Percentiles rank a stretch among this genome's conserved stretches.
Conservation (phyloP, 1,140 invertebrate genomes). For the Microplitis demolitor region DNA sequence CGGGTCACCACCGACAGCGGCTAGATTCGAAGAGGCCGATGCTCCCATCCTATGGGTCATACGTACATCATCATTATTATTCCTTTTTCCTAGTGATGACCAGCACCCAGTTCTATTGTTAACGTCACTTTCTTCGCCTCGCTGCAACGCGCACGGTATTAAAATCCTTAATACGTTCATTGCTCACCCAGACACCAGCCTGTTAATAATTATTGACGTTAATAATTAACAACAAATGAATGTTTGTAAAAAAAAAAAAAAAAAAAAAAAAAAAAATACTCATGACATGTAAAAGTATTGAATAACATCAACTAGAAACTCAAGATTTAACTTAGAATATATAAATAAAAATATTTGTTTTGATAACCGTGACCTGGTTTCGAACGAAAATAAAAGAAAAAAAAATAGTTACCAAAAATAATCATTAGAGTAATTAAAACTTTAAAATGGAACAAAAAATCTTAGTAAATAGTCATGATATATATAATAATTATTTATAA, state of each 20-base stretch:
- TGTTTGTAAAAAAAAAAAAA: no score
- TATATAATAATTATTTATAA: not conserved
- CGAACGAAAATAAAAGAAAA: constrained; percentile 18
- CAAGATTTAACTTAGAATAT: not conserved
- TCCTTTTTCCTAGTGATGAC: constrained; percentile 58
- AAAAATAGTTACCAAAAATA: no score
- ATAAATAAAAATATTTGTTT: constrained; percentile 4
- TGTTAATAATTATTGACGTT: constrained; percentile 35
- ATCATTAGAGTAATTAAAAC: not conserved
- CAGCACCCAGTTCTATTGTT: constrained; percentile 59
- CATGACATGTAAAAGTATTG: not conserved
- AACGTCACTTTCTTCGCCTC: constrained; percentile 61
- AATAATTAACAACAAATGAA: no score
- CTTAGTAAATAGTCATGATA: not conserved
- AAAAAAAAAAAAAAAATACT: not conserved
- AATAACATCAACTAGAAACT: not conserved
- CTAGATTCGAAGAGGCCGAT: constrained; percentile 59
- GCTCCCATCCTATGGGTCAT: constrained; percentile 63
- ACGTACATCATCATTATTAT: constrained; percentile 50
- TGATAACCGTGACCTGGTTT: not conserved
- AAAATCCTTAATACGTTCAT: constrained; percentile 68
- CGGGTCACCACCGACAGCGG: constrained; percentile 56
- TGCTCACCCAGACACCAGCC: constrained; percentile 65
- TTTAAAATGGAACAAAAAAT: not conserved
- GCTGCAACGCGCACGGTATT: constrained; percentile 66